Base-by-base conservation (phyloP, 2,797 vertebrate species). In the Micropoecilia bifurca region DNA sequence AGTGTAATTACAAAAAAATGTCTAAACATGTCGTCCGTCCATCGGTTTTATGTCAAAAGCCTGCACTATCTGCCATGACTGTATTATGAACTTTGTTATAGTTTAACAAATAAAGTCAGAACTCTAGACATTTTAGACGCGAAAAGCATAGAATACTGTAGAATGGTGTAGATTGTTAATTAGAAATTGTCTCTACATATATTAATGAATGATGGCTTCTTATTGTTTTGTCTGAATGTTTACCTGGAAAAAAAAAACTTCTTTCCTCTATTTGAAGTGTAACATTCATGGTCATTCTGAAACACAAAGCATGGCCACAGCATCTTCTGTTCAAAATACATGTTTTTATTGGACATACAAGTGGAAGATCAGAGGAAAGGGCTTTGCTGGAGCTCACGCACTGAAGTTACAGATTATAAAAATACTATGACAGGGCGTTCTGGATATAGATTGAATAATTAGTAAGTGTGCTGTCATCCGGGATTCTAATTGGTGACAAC, bases 261-360 rank as follows among this genome's bases (percentile, higher is more conserved):
- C 61, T 7, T 9, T 46, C 76, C 20, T 4, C 6, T 6, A 41
- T 47, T 25, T 25, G 14, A 0, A 8, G 2, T 78, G 36, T 48
- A 66, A 7, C n/a, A 3, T 33, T 18, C 3, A 7, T 2, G 66
- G 76, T 82, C 30, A 50, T 50, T 75, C n/a, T 68, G 33, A 80
- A 84, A 78, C 61, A 80, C 68, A 90, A 88, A 81, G 20, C 69
- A 85, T 82, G 4, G 68, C 46, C 79, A 87, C 79, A 71, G 43
- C 16, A 43, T 5, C 6, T 43, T 81, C 88, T 85, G 75, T 90
- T 95, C 90, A 95, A 96, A 96, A 95, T 95, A 94, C 91, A 91
- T 86, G 89, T 93, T 96, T 96, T 96, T 95, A 95, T 94, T 96
- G 85, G 89, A 93, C 88, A 85, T 90, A 89, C 82, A 85, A 87